A percentile compares a stretch with the other conserved stretches of the same genome.
These are phyloP conservation scores for Thymallus thymallus DNA, from an alignment of 2,113 vertebrate genomes.

Conservation along the genomic window DNA sequence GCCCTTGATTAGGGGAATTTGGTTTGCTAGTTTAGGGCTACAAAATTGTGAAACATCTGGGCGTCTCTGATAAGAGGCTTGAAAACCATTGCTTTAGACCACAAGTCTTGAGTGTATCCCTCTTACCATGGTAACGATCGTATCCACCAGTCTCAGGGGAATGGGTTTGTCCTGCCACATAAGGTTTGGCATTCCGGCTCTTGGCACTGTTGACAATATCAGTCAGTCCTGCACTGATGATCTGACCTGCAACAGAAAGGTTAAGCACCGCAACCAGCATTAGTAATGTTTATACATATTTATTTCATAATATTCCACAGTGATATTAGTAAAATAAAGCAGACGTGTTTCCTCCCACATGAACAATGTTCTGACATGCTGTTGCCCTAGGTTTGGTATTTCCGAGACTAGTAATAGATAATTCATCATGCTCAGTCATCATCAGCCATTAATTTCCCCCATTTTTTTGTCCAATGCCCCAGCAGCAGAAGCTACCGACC, in stretches of 20 bases:
- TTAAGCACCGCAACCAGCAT: not conserved
- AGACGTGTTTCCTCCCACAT: not conserved
- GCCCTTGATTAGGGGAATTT: not conserved
- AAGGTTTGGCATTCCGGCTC: not conserved
- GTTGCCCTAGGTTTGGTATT: no score
- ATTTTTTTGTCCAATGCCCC: no score
- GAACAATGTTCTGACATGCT: not conserved
- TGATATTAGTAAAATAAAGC: no score
- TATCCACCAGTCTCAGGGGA: not conserved
- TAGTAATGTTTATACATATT: not conserved
- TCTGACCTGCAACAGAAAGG: conserved; percentile 46
- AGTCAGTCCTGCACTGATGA: conserved; percentile 38
- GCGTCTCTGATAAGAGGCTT: no score
- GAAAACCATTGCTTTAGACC: no score
- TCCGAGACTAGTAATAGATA: no score
- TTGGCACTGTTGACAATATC: conserved; percentile 25
- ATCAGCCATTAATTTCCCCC: no score
- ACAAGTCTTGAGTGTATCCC: not conserved
- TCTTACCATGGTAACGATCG: conserved; percentile 15
- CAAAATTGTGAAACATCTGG: no score
- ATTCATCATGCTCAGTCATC: no score
- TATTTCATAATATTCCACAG: no score
- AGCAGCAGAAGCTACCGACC: not conserved
- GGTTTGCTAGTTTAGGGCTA: not conserved
- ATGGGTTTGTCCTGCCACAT: not conserved